Percentiles rank a stretch among this genome's conserved stretches.
Evolutionary conservation across 1,140 invertebrate species (phyloP).

Genomic region (Odontomachus brunneus): DNA sequence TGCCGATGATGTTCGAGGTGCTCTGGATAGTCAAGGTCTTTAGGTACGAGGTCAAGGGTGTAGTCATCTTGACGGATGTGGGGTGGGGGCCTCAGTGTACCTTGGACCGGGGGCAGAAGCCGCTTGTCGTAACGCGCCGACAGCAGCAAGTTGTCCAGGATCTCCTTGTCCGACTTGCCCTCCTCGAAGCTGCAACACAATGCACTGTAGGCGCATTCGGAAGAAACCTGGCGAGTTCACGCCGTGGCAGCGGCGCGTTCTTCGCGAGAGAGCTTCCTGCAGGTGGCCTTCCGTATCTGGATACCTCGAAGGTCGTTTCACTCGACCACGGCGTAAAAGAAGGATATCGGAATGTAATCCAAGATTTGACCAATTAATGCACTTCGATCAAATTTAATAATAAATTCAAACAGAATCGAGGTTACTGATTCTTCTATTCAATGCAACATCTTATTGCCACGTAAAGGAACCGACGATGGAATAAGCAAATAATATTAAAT

Average conservation of each 20-base stretch:
- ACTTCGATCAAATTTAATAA: too few species aligned
- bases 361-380: not conserved
- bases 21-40: conserved; percentile 82
- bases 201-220: conserved; percentile 63
- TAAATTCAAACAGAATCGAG: too few species aligned
- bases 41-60: conserved; percentile 80
- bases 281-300: conserved; percentile 8
- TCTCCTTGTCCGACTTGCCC: conserved; percentile 95
- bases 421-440: too few species aligned
- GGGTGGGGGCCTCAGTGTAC: conserved; percentile 87
- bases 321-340: not conserved
- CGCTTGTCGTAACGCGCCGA: conserved; percentile 94
- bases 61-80: conserved; percentile 83
- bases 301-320: conserved; percentile 13
- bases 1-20: conserved; percentile 83
- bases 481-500: too few species aligned
- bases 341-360: not conserved
- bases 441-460: too few species aligned
- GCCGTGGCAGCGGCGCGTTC: not conserved
- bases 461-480: too few species aligned
- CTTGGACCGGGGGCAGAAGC: conserved; percentile 93
- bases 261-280: not conserved
- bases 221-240: not conserved
- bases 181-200: conserved; percentile 91
- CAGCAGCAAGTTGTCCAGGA: conserved; percentile 92